Percentiles rank a stretch among this genome's conserved stretches.
phyloP scores from a whole-genome alignment of 1,140 invertebrate species.

The Drosophila kepulauana region DNA sequence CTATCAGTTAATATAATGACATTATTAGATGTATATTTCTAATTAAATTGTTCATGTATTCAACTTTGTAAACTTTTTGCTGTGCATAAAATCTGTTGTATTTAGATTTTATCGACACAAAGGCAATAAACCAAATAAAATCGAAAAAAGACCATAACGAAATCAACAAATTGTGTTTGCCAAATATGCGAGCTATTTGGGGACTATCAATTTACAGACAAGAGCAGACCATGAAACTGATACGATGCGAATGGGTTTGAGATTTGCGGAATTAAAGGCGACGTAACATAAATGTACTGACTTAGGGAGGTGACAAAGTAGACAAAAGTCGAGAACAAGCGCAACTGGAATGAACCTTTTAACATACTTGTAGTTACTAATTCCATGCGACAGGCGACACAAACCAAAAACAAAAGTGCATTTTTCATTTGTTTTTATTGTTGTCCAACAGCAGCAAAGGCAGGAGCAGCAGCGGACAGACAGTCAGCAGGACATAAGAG shows the following conservation, averaged over 20 bases:
- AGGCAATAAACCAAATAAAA: not conserved
- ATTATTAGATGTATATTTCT: no score
- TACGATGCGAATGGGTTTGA: conserved; percentile 42
- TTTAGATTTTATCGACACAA: no score
- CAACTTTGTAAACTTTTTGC: no score
- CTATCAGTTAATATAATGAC: no score
- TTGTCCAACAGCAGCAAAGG: conserved; percentile 36
- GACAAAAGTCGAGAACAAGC: conserved; percentile 78
- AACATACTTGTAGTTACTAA: conserved; percentile 83
- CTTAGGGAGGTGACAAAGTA: conserved; percentile 32
- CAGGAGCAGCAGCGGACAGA: not conserved
- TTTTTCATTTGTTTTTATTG: conserved; percentile 78
- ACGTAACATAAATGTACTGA: conserved; percentile 11
- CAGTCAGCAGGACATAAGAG: conserved; percentile 1
- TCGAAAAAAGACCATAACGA: not conserved
- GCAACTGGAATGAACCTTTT: conserved; percentile 81
- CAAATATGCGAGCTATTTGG: conserved; percentile 76
- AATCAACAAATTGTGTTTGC: conserved; percentile 33
- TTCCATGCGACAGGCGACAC: conserved; percentile 78
- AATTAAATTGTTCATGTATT: no score
- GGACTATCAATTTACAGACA: conserved; percentile 77
- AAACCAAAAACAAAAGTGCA: conserved; percentile 60
- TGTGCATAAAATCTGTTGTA: no score
- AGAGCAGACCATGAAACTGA: conserved; percentile 74
- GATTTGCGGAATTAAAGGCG: conserved; percentile 19